A percentile compares a stretch with the other conserved stretches of the same genome.
These are phyloP conservation scores for Phlogophora meticulosa DNA, from an alignment of 2,888 invertebrate genomes.

Conservation along the genomic window DNA sequence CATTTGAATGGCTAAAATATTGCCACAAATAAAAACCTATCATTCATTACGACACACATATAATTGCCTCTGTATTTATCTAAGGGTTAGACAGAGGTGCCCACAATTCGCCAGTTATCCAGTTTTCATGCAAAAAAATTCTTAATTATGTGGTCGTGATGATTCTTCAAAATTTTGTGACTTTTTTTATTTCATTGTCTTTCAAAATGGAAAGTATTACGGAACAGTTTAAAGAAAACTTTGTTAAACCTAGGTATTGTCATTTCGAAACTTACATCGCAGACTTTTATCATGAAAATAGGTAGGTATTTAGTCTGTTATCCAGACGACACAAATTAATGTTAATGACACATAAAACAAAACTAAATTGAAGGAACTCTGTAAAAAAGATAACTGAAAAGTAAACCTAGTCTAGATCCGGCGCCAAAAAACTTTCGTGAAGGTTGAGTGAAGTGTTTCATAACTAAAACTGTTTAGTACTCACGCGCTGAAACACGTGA, in stretches of 20 bases:
- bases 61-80: too few relatives aligned
- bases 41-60: background rate
- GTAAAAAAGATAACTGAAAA: background rate
- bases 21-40: background rate
- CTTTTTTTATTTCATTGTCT: background rate
- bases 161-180: too few relatives aligned
- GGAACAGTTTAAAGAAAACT: background rate
- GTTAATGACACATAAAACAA: constrained; percentile 24
- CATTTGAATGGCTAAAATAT: background rate
- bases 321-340: background rate
- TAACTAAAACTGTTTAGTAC: constrained; percentile 19
- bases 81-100: too few relatives aligned
- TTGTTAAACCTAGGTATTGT: too few relatives aligned
- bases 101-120: too few relatives aligned
- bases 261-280: background rate
- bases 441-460: constrained; percentile 36
- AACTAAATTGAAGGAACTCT: constrained; percentile 27
- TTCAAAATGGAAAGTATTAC: background rate
- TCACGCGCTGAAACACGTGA: constrained; percentile 8
- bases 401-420: constrained; percentile 30
- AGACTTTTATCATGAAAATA: background rate
- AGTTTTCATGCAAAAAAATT: too few relatives aligned
- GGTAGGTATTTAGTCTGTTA: background rate
- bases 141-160: too few relatives aligned
- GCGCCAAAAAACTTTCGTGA: constrained; percentile 42